Conservation (phyloP, 1,140 invertebrate genomes). For the Aphelenchoides besseyi region DNA sequence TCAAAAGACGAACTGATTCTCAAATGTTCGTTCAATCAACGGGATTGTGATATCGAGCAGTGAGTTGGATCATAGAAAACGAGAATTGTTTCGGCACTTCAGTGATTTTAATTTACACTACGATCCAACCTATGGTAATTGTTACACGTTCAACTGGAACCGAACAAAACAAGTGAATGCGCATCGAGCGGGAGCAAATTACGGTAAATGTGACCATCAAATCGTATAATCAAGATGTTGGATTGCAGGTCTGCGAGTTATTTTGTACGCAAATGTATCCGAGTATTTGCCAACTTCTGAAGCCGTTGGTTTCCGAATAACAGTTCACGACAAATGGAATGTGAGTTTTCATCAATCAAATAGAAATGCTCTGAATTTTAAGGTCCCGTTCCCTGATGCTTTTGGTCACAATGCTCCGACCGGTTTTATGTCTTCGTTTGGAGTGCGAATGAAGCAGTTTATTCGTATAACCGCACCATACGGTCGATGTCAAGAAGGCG, state of each 20-base stretch:
- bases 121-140: slow-evolving; percentile 62
- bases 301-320: slow-evolving; percentile 61
- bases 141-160: slow-evolving; percentile 60
- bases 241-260: slow-evolving; percentile 50
- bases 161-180: slow-evolving; percentile 51
- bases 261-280: slow-evolving; percentile 60
- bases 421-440: slow-evolving; percentile 62
- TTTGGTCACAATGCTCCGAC: slow-evolving; percentile 61
- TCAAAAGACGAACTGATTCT: slow-evolving; percentile 53
- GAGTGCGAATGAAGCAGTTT: slow-evolving; percentile 62
- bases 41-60: slow-evolving; percentile 59
- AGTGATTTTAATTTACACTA: slow-evolving; percentile 60
- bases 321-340: slow-evolving; percentile 60
- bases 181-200: slow-evolving; percentile 60
- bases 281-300: slow-evolving; percentile 62
- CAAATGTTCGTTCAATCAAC: slow-evolving; percentile 61
- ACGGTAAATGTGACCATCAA: slow-evolving; percentile 42
- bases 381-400: slow-evolving; percentile 60
- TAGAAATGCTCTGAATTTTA: neutral
- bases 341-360: neutral
- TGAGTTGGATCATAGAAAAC: neutral
- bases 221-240: neutral
- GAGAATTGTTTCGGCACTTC: slow-evolving; percentile 24
- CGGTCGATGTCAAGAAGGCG: slow-evolving; percentile 55
- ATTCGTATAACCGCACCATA: slow-evolving; percentile 52